Evolutionary conservation across 2,113 vertebrate species (phyloP), one percentile per base, ranked within the genome.

Genomic region (Leiothrix lutea): DNA sequence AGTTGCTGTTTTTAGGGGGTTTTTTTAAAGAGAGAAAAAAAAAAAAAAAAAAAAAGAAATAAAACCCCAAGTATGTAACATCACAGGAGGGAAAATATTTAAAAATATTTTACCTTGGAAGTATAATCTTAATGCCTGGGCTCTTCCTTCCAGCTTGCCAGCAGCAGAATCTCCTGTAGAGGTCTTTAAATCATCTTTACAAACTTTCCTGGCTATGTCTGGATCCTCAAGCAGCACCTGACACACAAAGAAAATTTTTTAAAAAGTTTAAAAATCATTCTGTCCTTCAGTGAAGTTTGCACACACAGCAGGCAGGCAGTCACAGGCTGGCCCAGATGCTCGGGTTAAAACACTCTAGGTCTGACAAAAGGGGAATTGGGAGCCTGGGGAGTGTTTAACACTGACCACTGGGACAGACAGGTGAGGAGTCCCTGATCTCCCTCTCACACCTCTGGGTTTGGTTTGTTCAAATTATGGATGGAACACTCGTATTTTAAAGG

Each of bases 1-100:
- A 1, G 0, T 14, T 65, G 42, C 4, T 50, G 50, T n/a, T n/a
- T n/a, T n/a, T n/a, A n/a, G 10, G 8, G 9, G 0, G 8, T 40
- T 36, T 51, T 45, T 11, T n/a, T n/a, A n/a, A 21, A 11, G 3
- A 9, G 8, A 14, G 9, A 16, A 23, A 13, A 20, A n/a, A 24
- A 29, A 11, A 16, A 23, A 13, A 20, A n/a, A 24, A 29, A 16
- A 18, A 23, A 48, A 11, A 20, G 1, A 25, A 40, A 12, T 19
- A 36, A 65, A 35, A 7, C 0, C 2, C 2, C 3, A 0, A 74
- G 11, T 28, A 12, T 31, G 14, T 36, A 64, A 65, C 36, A 60
- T 48, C 3, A 5, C 42, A 54, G 26, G 9, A 60, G 3, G 8
- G 22, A 51, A 86, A 92, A 40, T 1, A 40, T 62, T 93, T 87